Evolutionary conservation across 2,797 vertebrate genomes (phyloP).

Genomic region (Phataginus tricuspis): DNA sequence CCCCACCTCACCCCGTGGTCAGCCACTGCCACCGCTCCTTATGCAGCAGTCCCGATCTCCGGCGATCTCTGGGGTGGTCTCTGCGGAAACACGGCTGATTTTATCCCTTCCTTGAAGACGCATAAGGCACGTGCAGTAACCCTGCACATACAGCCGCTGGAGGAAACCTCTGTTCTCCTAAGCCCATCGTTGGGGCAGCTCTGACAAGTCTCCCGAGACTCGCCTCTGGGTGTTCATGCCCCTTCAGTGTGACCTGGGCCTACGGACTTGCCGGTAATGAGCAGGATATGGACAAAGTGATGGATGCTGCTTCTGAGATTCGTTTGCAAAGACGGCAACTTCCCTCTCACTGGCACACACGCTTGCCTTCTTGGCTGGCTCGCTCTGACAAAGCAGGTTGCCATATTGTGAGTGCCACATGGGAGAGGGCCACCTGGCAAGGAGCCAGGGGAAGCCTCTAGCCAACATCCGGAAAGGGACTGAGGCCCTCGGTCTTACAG

Average conservation of each 20-base stretch:
- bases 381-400: no score
- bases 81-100: background rate
- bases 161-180: background rate
- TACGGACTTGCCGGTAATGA: no score
- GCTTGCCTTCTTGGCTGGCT: background rate
- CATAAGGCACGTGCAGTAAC: fast-evolving
- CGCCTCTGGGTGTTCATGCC: fast-evolving
- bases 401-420: fast-evolving
- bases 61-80: fast-evolving
- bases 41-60: no score
- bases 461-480: background rate
- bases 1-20: no score
- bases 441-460: background rate
- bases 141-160: background rate
- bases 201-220: background rate
- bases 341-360: fast-evolving
- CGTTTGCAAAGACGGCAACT: background rate
- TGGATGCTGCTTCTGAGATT: background rate
- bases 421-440: background rate
- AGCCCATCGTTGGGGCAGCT: background rate
- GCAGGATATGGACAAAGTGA: fast-evolving
- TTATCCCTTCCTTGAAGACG: background rate
- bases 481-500: background rate
- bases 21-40: background rate
- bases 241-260: background rate